These are phyloP conservation scores for Xanthorhoe designata DNA, from an alignment of 2,888 invertebrate genomes.

Conservation along the genomic window DNA sequence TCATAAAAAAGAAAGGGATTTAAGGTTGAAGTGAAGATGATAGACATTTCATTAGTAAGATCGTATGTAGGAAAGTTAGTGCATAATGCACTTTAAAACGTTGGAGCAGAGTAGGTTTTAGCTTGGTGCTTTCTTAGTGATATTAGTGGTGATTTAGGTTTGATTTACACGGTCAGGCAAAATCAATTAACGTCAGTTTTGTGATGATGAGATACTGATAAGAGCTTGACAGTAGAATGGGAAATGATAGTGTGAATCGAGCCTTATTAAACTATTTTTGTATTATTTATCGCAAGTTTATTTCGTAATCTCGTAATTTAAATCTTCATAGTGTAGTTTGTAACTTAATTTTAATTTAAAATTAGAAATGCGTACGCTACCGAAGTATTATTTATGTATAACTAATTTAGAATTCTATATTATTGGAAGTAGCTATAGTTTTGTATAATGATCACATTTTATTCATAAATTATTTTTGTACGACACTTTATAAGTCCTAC, in stretches of 20 bases:
- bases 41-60: conserved; percentile 6
- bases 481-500: conserved; percentile 14
- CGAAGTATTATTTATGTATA: conserved; percentile 26
- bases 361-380: conserved; percentile 5
- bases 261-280: conserved; percentile 13
- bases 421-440: conserved; percentile 32
- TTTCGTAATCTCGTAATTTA: conserved; percentile 6
- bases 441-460: conserved; percentile 29
- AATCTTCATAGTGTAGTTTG: not conserved
- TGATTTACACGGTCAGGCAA: conserved; percentile 24
- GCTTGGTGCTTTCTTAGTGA: conserved; percentile 61
- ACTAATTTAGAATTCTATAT: conserved; percentile 22
- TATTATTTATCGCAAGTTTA: conserved; percentile 8
- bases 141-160: conserved; percentile 23
- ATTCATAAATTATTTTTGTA: conserved; percentile 24
- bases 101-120: conserved; percentile 50
- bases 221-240: conserved; percentile 1
- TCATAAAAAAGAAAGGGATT: conserved; percentile 10
- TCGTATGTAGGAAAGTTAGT: conserved; percentile 20
- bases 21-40: not conserved
- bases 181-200: conserved; percentile 34
- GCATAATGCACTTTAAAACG: conserved; percentile 33
- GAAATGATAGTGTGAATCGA: conserved; percentile 27
- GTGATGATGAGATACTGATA: conserved; percentile 1
- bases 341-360: conserved; percentile 4